Conservation (phyloP, 1,140 invertebrate genomes). For the Himalopsyche phryganea region DNA sequence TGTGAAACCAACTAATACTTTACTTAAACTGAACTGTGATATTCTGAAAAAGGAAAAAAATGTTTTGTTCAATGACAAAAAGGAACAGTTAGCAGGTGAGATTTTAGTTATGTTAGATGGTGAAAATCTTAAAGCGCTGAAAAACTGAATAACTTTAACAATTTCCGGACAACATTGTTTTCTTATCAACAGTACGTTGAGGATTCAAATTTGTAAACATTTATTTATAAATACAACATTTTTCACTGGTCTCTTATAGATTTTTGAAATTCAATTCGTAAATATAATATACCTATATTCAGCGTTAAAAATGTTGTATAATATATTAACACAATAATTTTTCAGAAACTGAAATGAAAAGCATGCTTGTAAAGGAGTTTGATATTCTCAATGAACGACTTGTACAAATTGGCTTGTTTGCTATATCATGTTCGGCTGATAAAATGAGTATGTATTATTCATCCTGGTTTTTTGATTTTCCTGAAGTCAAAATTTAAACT, state of each 20-base stretch:
- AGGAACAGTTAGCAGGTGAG: neutral
- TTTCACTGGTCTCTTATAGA: no score
- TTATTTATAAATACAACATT: no score
- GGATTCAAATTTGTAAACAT: no score
- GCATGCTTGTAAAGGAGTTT: slow-evolving; percentile 53
- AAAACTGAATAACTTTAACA: no score
- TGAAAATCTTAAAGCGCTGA: neutral
- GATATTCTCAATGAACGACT: slow-evolving; percentile 63
- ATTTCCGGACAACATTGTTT: no score
- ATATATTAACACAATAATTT: no score
- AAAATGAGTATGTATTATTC: slow-evolving; percentile 48
- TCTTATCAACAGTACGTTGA: no score
- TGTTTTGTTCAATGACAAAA: neutral
- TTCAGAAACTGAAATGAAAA: no score
- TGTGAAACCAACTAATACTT: slow-evolving; percentile 14
- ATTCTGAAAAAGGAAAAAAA: no score
- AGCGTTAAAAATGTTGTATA: no score
- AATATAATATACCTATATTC: no score
- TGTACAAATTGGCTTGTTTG: slow-evolving; percentile 64
- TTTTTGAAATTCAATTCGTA: no score
- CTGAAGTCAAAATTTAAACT: slow-evolving; percentile 8
- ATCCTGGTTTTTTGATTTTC: slow-evolving; percentile 25
- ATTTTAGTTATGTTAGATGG: neutral
- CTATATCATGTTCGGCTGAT: slow-evolving; percentile 63
- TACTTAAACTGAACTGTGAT: neutral